Evolutionary conservation across 2,113 vertebrate genomes (phyloP), one percentile per base, ranked within the genome.

Genomic region (Catagonus wagneri): DNA sequence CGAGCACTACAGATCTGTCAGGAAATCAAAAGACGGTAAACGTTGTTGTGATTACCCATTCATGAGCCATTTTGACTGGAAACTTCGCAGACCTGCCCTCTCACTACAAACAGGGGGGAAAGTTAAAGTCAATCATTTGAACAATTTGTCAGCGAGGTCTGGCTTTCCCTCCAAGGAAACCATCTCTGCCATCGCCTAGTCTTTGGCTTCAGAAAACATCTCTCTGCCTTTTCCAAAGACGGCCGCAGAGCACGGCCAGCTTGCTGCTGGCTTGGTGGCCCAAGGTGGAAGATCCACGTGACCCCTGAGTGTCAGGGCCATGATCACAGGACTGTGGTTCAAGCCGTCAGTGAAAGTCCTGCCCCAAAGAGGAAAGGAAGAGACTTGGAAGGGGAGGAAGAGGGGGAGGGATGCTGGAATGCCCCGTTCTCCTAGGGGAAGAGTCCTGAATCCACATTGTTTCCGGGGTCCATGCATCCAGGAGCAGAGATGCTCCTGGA

Each of bases 21-120:
- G 92, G 93, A 79, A 92, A 94, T 96, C 79, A 94, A 89, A 96
- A 95, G 96, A 54, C 56, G 76, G 94, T 36, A 85, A 65, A 78
- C 52, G n/a, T 75, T 94, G 92, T 96, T 97, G 96, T 97, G 96
- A 97, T 95, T 80, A 86, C 89, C 86, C 95, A 71, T 89, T 96
- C 96, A 95, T 61, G 96, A 97, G 69, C 97, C 93, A 94, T 95
- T 94, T 96, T 94, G 95, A 93, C 92, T 95, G 95, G 96, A 93
- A 95, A 93, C 83, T 95, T 96, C 54, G 66, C 86, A 96, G 83
- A 78, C 93, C 96, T 96, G 96, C 95, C 96, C 79, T 90, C 50
- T 93, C 92, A 79, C 89, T 89, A 60, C 87, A 83, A 75, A 90
- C 56, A 88, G n/a, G 80, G 89, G 71, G 71, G n/a, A 54, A 68